phyloP scores from a whole-genome alignment of 1,140 invertebrate genomes.

The Octopus bimaculoides region DNA sequence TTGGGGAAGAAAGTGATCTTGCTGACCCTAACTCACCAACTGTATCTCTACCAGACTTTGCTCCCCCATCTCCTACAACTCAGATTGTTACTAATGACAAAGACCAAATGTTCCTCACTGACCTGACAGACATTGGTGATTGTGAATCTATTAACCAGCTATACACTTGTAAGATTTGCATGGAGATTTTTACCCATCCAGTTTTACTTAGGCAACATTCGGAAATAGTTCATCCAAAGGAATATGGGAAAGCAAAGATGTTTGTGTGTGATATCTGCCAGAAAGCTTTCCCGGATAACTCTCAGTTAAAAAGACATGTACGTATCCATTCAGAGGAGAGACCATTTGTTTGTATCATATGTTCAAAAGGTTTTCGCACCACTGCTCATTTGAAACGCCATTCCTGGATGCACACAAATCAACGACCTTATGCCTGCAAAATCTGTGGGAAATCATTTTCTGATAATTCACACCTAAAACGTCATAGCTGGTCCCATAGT shows the following conservation, averaged over 20 bases:
- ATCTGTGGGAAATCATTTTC: slow-evolving; percentile 19
- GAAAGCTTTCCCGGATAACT: slow-evolving; percentile 2
- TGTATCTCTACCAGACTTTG: not conserved
- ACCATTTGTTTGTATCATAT: slow-evolving; percentile 52
- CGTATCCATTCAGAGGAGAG: slow-evolving; percentile 49
- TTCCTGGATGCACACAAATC: slow-evolving; percentile 15
- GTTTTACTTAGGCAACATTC: not conserved
- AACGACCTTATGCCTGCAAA: slow-evolving; percentile 18
- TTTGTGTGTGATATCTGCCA: slow-evolving; percentile 9
- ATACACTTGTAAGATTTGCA: slow-evolving; percentile 31
- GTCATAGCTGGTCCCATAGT: slow-evolving; percentile 60
- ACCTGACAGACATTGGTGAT: not conserved
- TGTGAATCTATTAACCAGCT: not conserved
- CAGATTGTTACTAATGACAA: not conserved
- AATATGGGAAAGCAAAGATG: not conserved
- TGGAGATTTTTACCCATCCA: slow-evolving; percentile 36
- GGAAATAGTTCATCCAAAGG: not conserved
- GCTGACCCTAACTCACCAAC: not conserved
- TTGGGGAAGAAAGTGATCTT: not conserved
- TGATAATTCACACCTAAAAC: slow-evolving; percentile 63
- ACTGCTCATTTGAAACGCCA: slow-evolving; percentile 21
- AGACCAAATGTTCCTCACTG: not conserved
- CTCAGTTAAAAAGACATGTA: slow-evolving; percentile 18
- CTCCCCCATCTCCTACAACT: not conserved
- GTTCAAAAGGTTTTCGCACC: slow-evolving; percentile 32